Evolutionary conservation across 2,797 vertebrate species (phyloP).

Genomic region (Muraenolepis orangiensis): DNA sequence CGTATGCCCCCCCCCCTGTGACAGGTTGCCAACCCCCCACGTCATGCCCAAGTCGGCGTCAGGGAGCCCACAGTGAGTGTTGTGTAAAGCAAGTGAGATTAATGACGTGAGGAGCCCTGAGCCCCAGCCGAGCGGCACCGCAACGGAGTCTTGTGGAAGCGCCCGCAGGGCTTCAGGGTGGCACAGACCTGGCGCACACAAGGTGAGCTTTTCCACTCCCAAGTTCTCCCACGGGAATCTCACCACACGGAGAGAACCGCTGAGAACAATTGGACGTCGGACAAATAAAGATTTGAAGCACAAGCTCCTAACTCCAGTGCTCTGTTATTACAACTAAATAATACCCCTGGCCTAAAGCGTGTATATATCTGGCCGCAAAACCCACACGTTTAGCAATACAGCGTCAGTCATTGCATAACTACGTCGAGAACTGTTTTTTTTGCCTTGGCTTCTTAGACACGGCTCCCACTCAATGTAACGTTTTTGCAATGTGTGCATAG

Average conservation of each 20-base stretch:
- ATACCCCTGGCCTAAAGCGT: background rate
- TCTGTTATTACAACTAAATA: background rate
- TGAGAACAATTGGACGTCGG: background rate
- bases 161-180: conserved; percentile 11
- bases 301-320: background rate
- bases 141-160: background rate
- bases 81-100: conserved; percentile 53
- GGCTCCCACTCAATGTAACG: background rate
- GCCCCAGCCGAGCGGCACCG: conserved; percentile 4
- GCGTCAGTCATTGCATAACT: background rate
- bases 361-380: background rate
- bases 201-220: background rate
- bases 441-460: background rate
- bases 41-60: conserved; percentile 20
- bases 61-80: conserved; percentile 24
- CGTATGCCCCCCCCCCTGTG: conserved; percentile 40
- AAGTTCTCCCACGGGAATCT: background rate
- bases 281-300: background rate
- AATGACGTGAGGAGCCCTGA: conserved; percentile 45
- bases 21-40: conserved; percentile 35
- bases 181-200: background rate
- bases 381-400: background rate
- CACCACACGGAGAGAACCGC: background rate
- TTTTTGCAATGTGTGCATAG: background rate
- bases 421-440: background rate